These are phyloP conservation scores for Amphipoea lucens DNA, from an alignment of 2,888 invertebrate genomes.

Conservation along the genomic window DNA sequence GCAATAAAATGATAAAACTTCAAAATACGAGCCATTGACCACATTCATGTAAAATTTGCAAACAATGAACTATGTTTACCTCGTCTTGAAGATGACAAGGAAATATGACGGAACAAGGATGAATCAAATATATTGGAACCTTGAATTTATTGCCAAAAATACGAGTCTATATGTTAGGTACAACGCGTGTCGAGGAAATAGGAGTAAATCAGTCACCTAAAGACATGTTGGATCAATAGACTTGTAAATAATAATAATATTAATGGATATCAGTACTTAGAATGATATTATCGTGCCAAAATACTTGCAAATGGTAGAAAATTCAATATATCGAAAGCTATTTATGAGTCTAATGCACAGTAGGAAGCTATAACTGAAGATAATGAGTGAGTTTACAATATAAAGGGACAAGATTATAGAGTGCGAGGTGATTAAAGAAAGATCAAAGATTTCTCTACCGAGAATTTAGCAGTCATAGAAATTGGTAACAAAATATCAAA, in stretches of 20 bases:
- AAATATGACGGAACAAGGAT: slow-evolving; percentile 65
- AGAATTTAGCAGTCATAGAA: not conserved
- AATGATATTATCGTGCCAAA: slow-evolving; percentile 34
- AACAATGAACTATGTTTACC: slow-evolving; percentile 62
- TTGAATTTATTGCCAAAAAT: slow-evolving; percentile 66
- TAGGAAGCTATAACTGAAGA: not conserved
- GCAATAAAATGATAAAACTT: slow-evolving; percentile 49
- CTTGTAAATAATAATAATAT: slow-evolving; percentile 22
- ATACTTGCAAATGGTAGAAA: slow-evolving; percentile 15
- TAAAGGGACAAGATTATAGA: not conserved
- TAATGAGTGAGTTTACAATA: not conserved
- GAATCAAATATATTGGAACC: slow-evolving; percentile 45
- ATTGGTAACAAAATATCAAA: not conserved
- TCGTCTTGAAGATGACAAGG: slow-evolving; percentile 49
- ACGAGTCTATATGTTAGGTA: slow-evolving; percentile 26
- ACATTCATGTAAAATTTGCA: slow-evolving; percentile 63
- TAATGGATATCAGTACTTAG: slow-evolving; percentile 9
- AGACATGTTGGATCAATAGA: slow-evolving; percentile 27
- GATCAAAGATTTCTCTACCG: not conserved
- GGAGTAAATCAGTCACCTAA: slow-evolving; percentile 13
- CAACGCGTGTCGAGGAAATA: slow-evolving; percentile 42
- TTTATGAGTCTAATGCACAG: not conserved
- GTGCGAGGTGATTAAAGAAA: not conserved
- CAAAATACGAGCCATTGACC: slow-evolving; percentile 51
- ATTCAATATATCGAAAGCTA: not conserved